Percentiles rank a stretch among this genome's conserved stretches.
Conservation (phyloP, 2,888 invertebrate species). For the Pseudolycoriella hygida region DNA sequence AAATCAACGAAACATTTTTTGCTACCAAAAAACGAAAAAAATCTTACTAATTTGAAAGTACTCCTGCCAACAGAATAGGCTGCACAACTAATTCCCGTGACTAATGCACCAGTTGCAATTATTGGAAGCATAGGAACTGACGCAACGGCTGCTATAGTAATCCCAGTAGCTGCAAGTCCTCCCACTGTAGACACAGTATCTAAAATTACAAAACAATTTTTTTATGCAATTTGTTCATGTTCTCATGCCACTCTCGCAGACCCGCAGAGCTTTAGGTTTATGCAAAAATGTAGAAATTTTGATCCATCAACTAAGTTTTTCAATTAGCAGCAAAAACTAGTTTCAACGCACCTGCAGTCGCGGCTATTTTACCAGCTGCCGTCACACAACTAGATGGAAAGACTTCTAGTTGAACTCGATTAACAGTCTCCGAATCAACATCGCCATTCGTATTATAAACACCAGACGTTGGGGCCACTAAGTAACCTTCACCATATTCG, state of each 20-base stretch:
- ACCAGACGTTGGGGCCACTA: slow-evolving; percentile 30
- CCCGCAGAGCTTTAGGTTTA: too few relatives aligned
- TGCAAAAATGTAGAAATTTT: too few relatives aligned
- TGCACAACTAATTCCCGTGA: not conserved
- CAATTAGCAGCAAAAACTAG: too few relatives aligned
- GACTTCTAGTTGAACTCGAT: slow-evolving; percentile 9
- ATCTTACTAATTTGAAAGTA: not conserved
- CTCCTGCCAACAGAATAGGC: not conserved
- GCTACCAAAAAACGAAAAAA: too few relatives aligned
- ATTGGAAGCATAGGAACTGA: not conserved
- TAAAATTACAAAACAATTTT: too few relatives aligned
- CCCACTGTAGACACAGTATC: not conserved
- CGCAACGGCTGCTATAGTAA: not conserved
- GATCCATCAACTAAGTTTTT: too few relatives aligned
- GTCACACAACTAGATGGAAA: too few relatives aligned
- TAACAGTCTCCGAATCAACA: not conserved
- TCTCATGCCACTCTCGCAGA: too few relatives aligned
- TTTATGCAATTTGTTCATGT: too few relatives aligned
- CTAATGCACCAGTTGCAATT: not conserved
- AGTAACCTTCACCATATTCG: slow-evolving; percentile 27
- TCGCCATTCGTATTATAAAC: slow-evolving; percentile 16
- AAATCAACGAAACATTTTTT: too few relatives aligned
- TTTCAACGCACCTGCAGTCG: too few relatives aligned
- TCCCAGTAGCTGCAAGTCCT: not conserved
- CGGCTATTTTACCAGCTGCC: too few relatives aligned